phyloP scores from a whole-genome alignment of 64 coral and sea anemone species.

The Porites lutea region DNA sequence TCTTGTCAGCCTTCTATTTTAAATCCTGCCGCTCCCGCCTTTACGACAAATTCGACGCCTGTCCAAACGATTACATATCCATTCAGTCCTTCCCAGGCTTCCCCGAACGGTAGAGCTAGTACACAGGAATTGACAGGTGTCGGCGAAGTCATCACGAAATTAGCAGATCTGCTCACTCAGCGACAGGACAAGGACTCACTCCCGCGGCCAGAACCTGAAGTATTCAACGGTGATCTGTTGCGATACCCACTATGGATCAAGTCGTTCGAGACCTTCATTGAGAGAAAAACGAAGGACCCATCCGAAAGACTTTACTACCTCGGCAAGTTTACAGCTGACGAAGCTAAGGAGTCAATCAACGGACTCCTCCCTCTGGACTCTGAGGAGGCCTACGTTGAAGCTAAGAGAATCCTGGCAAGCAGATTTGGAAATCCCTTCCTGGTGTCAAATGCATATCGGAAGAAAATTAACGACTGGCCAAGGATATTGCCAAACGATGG shows the following conservation, averaged over 20 bases:
- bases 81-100: no score
- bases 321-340: constrained; percentile 32
- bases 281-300: constrained; percentile 23
- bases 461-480: not conserved
- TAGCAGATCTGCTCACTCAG: constrained; percentile 32
- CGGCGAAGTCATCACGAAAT: no score
- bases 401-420: not conserved
- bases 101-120: no score
- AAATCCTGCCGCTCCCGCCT: no score
- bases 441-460: constrained; percentile 16
- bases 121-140: no score
- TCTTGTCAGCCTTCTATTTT: no score
- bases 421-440: not conserved
- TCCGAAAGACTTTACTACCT: constrained; percentile 66
- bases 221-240: constrained; percentile 63
- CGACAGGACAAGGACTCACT: constrained; percentile 39
- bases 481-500: constrained; percentile 9
- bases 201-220: constrained; percentile 46
- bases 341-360: constrained; percentile 55
- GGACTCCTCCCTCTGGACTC: constrained; percentile 16
- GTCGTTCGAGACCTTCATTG: constrained; percentile 67
- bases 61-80: no score
- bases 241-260: constrained; percentile 71
- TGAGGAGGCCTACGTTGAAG: constrained; percentile 38
- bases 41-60: no score